These are phyloP conservation scores for Drosophila tristis DNA, from an alignment of 1,140 invertebrate genomes.

Conservation along the genomic window DNA sequence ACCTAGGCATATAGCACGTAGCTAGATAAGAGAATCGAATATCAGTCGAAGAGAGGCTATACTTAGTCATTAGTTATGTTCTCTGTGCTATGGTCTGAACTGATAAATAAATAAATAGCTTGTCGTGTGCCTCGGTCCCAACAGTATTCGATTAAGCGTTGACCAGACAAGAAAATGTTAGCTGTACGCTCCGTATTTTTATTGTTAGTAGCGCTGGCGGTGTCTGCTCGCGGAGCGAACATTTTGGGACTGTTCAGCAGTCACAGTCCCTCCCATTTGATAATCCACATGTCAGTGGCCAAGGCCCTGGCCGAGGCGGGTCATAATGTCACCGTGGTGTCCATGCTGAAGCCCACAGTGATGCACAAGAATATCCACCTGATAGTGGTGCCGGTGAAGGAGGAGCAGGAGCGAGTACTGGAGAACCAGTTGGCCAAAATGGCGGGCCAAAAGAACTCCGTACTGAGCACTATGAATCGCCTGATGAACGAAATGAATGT, in stretches of 20 bases:
- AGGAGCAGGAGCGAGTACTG: slow-evolving; percentile 44
- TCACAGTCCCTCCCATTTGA: slow-evolving; percentile 72
- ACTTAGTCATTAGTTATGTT: too few species aligned
- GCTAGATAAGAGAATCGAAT: slow-evolving; percentile 11
- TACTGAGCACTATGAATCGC: slow-evolving; percentile 25
- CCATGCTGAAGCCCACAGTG: slow-evolving; percentile 49
- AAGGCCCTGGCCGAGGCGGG: slow-evolving; percentile 64
- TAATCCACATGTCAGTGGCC: slow-evolving; percentile 71
- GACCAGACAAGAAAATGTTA: slow-evolving; percentile 12
- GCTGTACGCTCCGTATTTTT: neutral
- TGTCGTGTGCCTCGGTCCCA: too few species aligned
- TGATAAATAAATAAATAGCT: slow-evolving; percentile 11
- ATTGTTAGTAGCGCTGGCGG: slow-evolving; percentile 14
- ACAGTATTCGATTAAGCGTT: slow-evolving; percentile 13
- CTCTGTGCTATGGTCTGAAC: too few species aligned
- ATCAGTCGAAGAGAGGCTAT: too few species aligned
- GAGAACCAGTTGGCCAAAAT: slow-evolving; percentile 48
- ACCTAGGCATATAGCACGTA: neutral
- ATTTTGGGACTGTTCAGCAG: slow-evolving; percentile 76
- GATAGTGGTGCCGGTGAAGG: slow-evolving; percentile 56
- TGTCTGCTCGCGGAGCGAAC: slow-evolving; percentile 49
- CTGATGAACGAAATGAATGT: slow-evolving; percentile 46
- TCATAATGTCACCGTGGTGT: slow-evolving; percentile 76
- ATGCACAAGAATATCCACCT: slow-evolving; percentile 59
- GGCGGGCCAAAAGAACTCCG: slow-evolving; percentile 45